Evolutionary conservation across 30 jellyfish, hydroid and myxozoan species (phyloP).

Genomic region (Aurelia sp.): DNA sequence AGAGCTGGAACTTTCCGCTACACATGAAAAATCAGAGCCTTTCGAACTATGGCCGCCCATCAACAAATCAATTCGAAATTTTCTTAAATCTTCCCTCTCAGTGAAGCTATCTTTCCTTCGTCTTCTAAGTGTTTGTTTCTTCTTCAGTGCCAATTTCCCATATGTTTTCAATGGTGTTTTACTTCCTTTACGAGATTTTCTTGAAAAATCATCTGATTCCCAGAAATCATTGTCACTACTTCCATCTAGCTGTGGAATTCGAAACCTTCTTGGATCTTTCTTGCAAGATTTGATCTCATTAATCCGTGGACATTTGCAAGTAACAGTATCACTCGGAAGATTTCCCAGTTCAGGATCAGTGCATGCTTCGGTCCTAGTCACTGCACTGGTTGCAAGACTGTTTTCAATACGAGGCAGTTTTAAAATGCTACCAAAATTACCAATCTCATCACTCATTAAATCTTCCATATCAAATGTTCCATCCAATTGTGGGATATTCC

Average conservation of each 20-base stretch:
- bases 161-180: conserved; percentile 44
- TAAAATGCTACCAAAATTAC: not conserved
- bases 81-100: not conserved
- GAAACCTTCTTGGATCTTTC: not conserved
- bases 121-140: not conserved
- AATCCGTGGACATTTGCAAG: conserved; percentile 30
- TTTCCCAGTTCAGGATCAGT: not conserved
- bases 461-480: conserved; percentile 73
- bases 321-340: not conserved
- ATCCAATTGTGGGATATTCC: conserved; percentile 79
- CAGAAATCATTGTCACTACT: conserved; percentile 63
- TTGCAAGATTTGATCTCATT: too few relatives aligned
- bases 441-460: not conserved
- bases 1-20: not conserved
- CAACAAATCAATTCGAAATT: not conserved
- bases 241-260: conserved; percentile 83
- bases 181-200: conserved; percentile 3
- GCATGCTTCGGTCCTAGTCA: not conserved
- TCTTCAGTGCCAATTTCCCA: conserved; percentile 4
- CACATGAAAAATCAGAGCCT: not conserved
- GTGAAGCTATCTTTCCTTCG: not conserved
- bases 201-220: conserved; percentile 22
- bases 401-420: not conserved
- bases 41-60: not conserved
- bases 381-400: not conserved